Evolutionary conservation across 2,888 invertebrate genomes (phyloP), one percentile per base, ranked within the genome.

Genomic region (Netelia melanura): DNA sequence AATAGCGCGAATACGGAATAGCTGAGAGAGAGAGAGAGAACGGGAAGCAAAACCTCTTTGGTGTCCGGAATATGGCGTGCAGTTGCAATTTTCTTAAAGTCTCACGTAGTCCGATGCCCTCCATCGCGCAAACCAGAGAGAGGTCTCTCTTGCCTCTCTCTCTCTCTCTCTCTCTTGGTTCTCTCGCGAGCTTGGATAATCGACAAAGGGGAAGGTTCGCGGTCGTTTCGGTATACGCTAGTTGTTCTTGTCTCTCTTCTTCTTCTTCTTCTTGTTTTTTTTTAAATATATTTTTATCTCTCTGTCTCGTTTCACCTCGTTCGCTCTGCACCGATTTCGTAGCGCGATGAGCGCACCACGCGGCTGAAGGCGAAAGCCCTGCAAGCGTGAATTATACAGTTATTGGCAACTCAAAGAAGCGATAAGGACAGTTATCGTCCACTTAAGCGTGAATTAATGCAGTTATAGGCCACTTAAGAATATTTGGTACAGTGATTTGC

Each of bases 141-240:
- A 5, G 9, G 21, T 21, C 14, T 44, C 62, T 65, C 52, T 65
- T 30, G 30, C 44, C 71, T 64, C 30, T 52, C 30, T 30, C 58
- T 61, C 77, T 65, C 77, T 65, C 70, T n/a, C 61, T 58, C 44
- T 43, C 17, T 17, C 17, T 17, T 17, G 17, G 17, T 17, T 38
- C 38, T 80, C 56, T 65, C 68, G 64, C n/a, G 1, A 71, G 61
- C 65, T 83, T 21, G 84, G 72, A 67, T 77, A 81, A 83, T 71
- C 83, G 72, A 30, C 72, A 52, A 77, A 44, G 80, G 81, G 70
- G 67, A 67, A 83, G 62, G 38, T 70, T 87, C 70, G 54, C 62
- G 62, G 70, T 81, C 79, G 78, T 75, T 82, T 85, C 48, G 67
- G 72, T 74, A 52, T 72, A 64, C 56, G 64, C 74, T 77, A 71